Conservation (phyloP, 2,113 vertebrate species). For the Crotalus helleri region DNA sequence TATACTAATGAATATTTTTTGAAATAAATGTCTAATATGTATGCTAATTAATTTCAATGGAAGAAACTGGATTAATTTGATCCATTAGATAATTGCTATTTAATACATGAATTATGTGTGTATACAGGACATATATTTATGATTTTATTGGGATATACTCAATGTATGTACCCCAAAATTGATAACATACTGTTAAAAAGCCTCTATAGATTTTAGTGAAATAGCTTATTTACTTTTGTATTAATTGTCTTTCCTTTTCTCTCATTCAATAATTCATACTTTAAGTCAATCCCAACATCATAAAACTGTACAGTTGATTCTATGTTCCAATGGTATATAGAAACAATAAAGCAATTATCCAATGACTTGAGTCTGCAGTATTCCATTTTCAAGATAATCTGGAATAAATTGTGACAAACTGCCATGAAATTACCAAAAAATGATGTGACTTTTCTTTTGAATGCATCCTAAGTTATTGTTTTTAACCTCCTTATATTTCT, state of each 20-base stretch:
- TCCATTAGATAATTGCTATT: slow-evolving; percentile 11
- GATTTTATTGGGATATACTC: background rate
- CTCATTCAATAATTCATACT: background rate
- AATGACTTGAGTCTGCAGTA: background rate
- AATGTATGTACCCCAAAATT: background rate
- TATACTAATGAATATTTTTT: slow-evolving; percentile 10
- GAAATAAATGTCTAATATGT: slow-evolving; percentile 5
- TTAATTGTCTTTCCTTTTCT: background rate
- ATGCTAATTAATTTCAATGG: slow-evolving; percentile 11
- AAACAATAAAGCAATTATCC: background rate
- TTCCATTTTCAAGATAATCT: background rate
- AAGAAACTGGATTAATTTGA: slow-evolving; percentile 5
- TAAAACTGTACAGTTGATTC: background rate
- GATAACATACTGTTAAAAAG: background rate
- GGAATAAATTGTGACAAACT: background rate
- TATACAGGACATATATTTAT: background rate
- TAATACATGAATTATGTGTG: slow-evolving; percentile 1
- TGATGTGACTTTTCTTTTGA: background rate
- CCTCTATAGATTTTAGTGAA: background rate
- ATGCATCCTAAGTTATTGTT: background rate
- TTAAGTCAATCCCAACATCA: background rate
- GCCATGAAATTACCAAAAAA: background rate
- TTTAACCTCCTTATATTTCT: background rate
- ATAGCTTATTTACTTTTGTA: background rate
- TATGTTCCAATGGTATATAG: background rate